Evolutionary conservation across 2,888 invertebrate species (phyloP).

Genomic region (Xestoiulus laeticollis): DNA sequence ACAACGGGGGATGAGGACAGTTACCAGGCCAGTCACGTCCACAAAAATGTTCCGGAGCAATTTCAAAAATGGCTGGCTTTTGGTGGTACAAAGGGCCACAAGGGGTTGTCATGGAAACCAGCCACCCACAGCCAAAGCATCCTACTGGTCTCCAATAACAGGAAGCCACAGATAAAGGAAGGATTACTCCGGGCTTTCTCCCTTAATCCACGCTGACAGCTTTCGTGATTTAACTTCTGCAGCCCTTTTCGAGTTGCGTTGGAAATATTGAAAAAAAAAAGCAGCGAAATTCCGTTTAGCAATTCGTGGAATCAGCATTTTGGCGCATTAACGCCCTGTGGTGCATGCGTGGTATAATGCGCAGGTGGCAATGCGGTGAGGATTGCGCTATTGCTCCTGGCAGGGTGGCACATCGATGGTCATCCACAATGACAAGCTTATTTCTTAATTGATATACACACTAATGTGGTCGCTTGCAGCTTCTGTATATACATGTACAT

Average conservation of each 20-base stretch:
- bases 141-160: conserved; percentile 39
- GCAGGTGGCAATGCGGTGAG: too few relatives aligned
- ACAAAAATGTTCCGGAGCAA: neutral
- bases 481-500: too few relatives aligned
- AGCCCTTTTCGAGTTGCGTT: neutral
- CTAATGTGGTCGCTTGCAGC: too few relatives aligned
- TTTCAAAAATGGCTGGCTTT: neutral
- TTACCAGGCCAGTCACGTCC: neutral
- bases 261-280: neutral
- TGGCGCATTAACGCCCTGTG: too few relatives aligned
- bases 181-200: conserved; percentile 30
- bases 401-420: too few relatives aligned
- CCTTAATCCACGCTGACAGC: conserved; percentile 14
- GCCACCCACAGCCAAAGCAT: neutral
- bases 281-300: too few relatives aligned
- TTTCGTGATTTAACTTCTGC: conserved; percentile 34
- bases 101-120: neutral
- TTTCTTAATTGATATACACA: too few relatives aligned
- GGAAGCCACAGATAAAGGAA: conserved; percentile 18
- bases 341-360: too few relatives aligned
- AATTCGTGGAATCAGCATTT: too few relatives aligned
- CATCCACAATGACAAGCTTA: too few relatives aligned
- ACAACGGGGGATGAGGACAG: neutral
- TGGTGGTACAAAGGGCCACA: neutral
- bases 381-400: too few relatives aligned